A percentile compares a stretch with the other conserved stretches of the same genome.
phyloP scores from a whole-genome alignment of 2,888 invertebrate species.

The Cabera pusaria region DNA sequence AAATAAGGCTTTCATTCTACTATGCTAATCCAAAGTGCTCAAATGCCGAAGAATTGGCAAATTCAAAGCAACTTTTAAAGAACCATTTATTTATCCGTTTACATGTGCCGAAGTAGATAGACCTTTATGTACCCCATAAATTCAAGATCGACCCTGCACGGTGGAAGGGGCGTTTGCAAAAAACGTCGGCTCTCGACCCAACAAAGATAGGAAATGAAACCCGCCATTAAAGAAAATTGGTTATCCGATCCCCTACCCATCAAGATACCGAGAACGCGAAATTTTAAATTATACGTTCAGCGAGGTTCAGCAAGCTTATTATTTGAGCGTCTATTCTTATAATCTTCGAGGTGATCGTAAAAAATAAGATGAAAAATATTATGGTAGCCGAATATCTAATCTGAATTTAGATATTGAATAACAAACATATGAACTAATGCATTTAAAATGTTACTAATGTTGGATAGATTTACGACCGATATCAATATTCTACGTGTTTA shows the following conservation, averaged over 20 bases:
- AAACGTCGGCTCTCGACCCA: constrained; percentile 70
- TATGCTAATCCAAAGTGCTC: too few relatives aligned
- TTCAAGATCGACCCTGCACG: constrained; percentile 48
- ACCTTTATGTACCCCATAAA: constrained; percentile 54
- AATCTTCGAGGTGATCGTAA: constrained; percentile 8
- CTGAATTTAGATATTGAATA: too few relatives aligned
- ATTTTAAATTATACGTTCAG: constrained; percentile 49
- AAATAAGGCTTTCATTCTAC: too few relatives aligned
- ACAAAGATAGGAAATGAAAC: constrained; percentile 77
- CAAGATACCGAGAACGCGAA: constrained; percentile 45
- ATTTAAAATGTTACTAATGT: too few relatives aligned
- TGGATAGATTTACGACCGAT: too few relatives aligned
- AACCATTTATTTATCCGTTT: too few relatives aligned
- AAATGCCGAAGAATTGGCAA: too few relatives aligned
- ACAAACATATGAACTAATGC: too few relatives aligned
- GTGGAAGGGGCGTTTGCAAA: constrained; percentile 66
- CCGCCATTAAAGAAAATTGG: constrained; percentile 80
- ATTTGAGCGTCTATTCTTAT: constrained; percentile 12
- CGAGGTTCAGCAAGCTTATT: constrained; percentile 10
- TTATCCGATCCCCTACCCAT: constrained; percentile 56
- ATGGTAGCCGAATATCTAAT: too few relatives aligned
- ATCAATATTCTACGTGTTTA: too few relatives aligned
- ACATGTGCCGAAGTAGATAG: constrained; percentile 1
- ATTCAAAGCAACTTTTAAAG: too few relatives aligned
- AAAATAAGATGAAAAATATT: too few relatives aligned